Evolutionary conservation across 2,888 invertebrate genomes (phyloP), one percentile per base, ranked within the genome.

Genomic region (Agapetus fuscipes): DNA sequence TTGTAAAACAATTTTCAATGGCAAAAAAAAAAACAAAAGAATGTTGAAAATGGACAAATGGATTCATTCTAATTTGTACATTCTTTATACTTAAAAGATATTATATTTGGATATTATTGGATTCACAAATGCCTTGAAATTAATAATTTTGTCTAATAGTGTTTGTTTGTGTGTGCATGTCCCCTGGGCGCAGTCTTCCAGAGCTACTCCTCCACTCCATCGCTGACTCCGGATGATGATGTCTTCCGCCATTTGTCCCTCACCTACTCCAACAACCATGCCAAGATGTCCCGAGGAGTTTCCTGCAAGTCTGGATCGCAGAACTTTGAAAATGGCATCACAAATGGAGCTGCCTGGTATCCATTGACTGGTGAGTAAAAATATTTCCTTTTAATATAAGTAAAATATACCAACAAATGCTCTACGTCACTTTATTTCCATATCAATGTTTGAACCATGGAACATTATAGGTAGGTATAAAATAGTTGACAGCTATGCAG

Each of bases 271-370:
- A 80, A 79, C 50, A 86, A 86, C 59, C 93, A 95, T 61, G 82
- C 80, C 24, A 85, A 83, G 56, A 94, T 94, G 93, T 80, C 86
- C 39, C 74, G 80, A 24, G 89, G 88, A 5, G 78, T 83, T 3
- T 82, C 87, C 3, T 89, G 89, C 64, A 83, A 83, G 56, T 73
- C 80, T 7, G 80, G 83, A 6, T 65, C 64, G 27, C 80, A 79
- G 4, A 74, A 81, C 30, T 91, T 91, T 60, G 78, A 80, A 54
- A 78, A 89, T 59, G 95, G 95, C 7, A 93, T 93, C 50, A 93
- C 91, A 2, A 95, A 95, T 55, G 94, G 94, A 3, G 94, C 94
- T 1, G 86, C 84, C 38, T 93, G 91, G 91, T 93, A 91, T 60
- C 86, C 88, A 0, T 66, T 91, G 4, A 86, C 85, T 49, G 84